Evolutionary conservation across 1,140 invertebrate species (phyloP), one percentile per base, ranked within the genome.

Genomic region (Thaumetopoea pityocampa): DNA sequence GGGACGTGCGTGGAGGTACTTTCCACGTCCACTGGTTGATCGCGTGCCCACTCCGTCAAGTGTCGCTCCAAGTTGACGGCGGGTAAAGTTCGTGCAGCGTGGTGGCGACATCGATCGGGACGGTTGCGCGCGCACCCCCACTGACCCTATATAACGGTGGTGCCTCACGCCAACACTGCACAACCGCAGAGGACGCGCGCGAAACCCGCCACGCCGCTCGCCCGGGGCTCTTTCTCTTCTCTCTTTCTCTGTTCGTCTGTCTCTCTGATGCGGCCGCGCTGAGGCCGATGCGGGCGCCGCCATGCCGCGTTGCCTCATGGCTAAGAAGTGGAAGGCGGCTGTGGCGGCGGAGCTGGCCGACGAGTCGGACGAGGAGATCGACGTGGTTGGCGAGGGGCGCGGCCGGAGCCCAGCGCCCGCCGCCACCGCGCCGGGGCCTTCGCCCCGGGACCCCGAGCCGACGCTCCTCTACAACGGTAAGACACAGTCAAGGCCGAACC

Each of bases 261-360:
- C 69, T 74, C 65, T 73, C 66, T 83, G 68, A 79, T 80, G 72
- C 63, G 67, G 69, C 59, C 65, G 69, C 67, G 69, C 71, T 72
- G 67, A 78, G 66, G 72, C 76, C 71, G 79, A 84, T 84, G 83
- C 78, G 51, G 78, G 80, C 73, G 66, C 78, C 85, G 86, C 79
- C 69, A 94, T 94, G 93, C 93, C 93, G 83, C 92, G 92, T 72
- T 94, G 92, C 87, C 89, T 94, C 66, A 95, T 95, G 92, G 93
- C 93, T 60, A 94, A 95, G 85, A 95, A 95, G 87, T 94, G 93
- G 93, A 95, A 94, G 89, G 91, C 89, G 59, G 93, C 93, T 85
- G 91, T 92, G 54, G 92, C 92, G 91, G 89, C 90, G 65, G 90
- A 91, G 71, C 88, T 91, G 56, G 85, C 86, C 46, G 90, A 91